phyloP scores from a whole-genome alignment of 1,140 invertebrate genomes.

The Aphidius ervi region DNA sequence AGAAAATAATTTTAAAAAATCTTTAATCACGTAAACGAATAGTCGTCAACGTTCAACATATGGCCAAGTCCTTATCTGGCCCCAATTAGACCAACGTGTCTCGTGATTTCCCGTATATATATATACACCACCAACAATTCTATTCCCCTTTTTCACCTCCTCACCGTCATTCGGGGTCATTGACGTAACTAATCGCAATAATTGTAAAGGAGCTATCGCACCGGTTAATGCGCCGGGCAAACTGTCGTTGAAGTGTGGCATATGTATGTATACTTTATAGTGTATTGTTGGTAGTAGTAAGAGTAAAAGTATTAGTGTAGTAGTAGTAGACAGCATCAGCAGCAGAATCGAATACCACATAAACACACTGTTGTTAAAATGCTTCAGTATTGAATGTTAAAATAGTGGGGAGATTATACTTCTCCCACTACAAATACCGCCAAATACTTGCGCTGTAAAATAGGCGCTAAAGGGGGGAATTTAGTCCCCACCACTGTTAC shows the following conservation, averaged over 20 bases:
- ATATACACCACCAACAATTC: background rate
- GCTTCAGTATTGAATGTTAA: too few species aligned
- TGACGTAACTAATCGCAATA: slow-evolving; percentile 52
- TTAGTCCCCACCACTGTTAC: slow-evolving; percentile 37
- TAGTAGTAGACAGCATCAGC: too few species aligned
- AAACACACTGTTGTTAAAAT: too few species aligned
- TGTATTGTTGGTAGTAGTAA: too few species aligned
- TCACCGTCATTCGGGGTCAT: slow-evolving; percentile 33
- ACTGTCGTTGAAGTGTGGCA: background rate
- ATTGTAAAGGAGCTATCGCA: slow-evolving; percentile 53
- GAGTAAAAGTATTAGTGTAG: too few species aligned
- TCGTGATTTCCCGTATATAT: slow-evolving; percentile 19
- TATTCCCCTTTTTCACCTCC: background rate
- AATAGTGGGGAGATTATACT: slow-evolving; percentile 22
- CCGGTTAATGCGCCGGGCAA: slow-evolving; percentile 45
- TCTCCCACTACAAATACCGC: slow-evolving; percentile 1
- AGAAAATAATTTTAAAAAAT: too few species aligned
- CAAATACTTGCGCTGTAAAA: slow-evolving; percentile 4
- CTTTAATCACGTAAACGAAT: too few species aligned
- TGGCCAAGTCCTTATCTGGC: slow-evolving; percentile 10
- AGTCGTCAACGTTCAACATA: too few species aligned
- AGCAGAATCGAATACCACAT: too few species aligned
- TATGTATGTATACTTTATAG: too few species aligned
- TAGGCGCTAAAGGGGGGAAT: slow-evolving; percentile 5
- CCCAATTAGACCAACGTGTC: slow-evolving; percentile 23